Evolutionary conservation across 2,113 vertebrate species (phyloP).

Genomic region (Callaeas wilsoni): DNA sequence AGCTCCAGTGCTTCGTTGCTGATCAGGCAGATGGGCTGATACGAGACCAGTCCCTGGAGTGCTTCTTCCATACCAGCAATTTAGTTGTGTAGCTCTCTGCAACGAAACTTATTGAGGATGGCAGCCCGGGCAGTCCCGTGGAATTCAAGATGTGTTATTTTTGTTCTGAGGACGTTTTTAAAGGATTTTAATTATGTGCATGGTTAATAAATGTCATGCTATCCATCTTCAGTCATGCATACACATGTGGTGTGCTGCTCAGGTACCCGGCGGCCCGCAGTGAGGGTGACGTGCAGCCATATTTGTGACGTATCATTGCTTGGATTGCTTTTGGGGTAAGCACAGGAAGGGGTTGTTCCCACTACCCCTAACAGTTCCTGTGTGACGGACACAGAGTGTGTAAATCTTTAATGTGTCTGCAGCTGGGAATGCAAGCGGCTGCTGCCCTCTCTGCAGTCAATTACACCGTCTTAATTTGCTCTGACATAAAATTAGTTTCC

Average conservation of each 20-base stretch:
- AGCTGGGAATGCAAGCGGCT: background rate
- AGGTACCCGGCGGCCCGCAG: background rate
- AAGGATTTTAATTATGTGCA: slow-evolving; percentile 47
- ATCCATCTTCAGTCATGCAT: background rate
- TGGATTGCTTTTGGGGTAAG: background rate
- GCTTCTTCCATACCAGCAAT: background rate
- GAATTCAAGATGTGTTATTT: slow-evolving; percentile 30
- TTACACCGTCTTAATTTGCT: background rate
- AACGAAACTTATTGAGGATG: background rate
- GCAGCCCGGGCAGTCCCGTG: slow-evolving; percentile 9
- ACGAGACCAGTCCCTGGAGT: background rate
- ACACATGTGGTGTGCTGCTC: background rate
- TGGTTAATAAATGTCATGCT: slow-evolving; percentile 45
- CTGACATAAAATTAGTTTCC: background rate
- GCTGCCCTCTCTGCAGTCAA: background rate
- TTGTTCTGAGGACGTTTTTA: slow-evolving; percentile 6
- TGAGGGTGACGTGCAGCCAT: background rate
- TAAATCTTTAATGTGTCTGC: background rate
- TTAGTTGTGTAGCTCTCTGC: background rate
- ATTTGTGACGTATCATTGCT: background rate
- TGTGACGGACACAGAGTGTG: background rate
- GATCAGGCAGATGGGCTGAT: slow-evolving; percentile 17
- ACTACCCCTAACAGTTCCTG: background rate
- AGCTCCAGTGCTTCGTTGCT: background rate
- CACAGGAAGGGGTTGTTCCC: background rate